Base-by-base conservation (phyloP, 2,888 invertebrate species). In the Megastigmus dorsalis region DNA sequence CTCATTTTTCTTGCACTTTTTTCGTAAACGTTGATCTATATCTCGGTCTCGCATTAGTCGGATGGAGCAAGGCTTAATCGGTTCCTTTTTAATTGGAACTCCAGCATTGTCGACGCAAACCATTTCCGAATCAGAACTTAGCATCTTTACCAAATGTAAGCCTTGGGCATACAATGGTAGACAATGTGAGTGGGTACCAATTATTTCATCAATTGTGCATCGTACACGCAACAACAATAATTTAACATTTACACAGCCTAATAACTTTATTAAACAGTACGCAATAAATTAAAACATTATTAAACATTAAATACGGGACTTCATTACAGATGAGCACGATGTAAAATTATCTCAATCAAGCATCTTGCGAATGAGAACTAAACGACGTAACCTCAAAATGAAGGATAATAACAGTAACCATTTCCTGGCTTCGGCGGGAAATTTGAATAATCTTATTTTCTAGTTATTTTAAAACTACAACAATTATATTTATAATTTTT, bases 41-140 rank as follows among this genome's bases (percentile, higher is more conserved):
- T 84, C 85, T 67, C 81, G 83, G 66, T 86, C 84, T 60, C 85
- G 80, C 45, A 83, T 77, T 45, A 86, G 77, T 13, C 84, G 83
- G 55, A 86, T 85, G 20, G 85, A 84, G 78, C 86, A 85, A 23
- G 85, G 79, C 33, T 84, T 81, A 43, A 84, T 80, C 72, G 76
- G 76, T 50, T 76, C 76, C 13, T 60, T 73, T 62, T 60, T 73
- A 7, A 65, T 6, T 4, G 55, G 20, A 38, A 9, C 6, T 7
- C 41, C 62, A 20, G 6, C 41, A 30, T 66, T 50, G 18, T 70
- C 76, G 45, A 66, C 66, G 59, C 52, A 70, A 62, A 70, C 43
- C 76, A 76, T 76, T 76, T 76, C 76, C 50, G 74, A 43, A 70
- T 74, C 74, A 5, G 75, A 52, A 66, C 57, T 62, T 30, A 65